phyloP scores from a whole-genome alignment of 2,113 vertebrate species.

The Microtus ochrogaster region DNA sequence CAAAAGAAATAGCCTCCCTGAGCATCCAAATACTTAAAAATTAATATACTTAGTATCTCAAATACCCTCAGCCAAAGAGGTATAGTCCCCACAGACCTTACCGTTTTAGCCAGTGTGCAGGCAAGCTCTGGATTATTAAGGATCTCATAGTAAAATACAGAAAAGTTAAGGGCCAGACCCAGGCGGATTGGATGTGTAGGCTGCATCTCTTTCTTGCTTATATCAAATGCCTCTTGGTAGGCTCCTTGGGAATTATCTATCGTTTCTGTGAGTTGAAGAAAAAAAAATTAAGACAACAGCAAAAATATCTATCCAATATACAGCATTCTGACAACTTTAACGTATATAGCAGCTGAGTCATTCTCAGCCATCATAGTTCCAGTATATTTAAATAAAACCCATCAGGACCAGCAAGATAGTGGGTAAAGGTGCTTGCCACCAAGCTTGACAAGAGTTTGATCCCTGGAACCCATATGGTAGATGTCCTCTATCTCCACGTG shows the following conservation, averaged over 20 bases:
- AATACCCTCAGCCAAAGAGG: not conserved
- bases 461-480: not conserved
- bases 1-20: not conserved
- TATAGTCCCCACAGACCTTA: slow-evolving; percentile 77
- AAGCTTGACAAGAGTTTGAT: not conserved
- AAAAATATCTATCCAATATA: not conserved
- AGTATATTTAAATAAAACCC: not conserved
- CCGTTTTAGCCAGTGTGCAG: slow-evolving; percentile 95
- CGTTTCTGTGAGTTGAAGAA: slow-evolving; percentile 85
- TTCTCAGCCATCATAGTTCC: not conserved
- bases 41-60: not conserved
- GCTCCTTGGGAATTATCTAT: slow-evolving; percentile 94
- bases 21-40: slow-evolving; percentile 8
- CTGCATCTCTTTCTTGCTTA: slow-evolving; percentile 94
- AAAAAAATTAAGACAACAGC: not conserved
- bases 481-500: not conserved
- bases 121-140: slow-evolving; percentile 95
- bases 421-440: not conserved
- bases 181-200: slow-evolving; percentile 98
- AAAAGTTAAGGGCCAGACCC: slow-evolving; percentile 98
- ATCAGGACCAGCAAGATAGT: not conserved
- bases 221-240: slow-evolving; percentile 93
- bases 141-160: slow-evolving; percentile 99
- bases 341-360: fast-evolving
- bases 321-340: not conserved